Conservation (phyloP, 2,888 invertebrate species). For the Aphodius sticticus region DNA sequence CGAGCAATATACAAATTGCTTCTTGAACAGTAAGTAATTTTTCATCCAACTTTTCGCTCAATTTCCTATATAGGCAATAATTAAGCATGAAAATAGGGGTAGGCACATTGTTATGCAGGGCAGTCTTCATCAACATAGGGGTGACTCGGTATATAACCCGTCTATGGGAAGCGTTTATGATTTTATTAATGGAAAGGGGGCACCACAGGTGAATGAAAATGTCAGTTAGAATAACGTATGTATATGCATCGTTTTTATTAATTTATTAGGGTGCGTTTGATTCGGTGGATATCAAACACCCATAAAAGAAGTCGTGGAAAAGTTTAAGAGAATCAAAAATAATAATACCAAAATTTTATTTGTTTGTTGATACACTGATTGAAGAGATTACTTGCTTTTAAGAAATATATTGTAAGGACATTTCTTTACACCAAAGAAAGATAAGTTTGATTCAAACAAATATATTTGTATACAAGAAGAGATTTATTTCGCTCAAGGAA, state of each 20-base stretch:
- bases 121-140: not conserved
- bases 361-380: too few species aligned
- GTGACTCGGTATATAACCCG: not conserved
- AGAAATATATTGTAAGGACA: too few species aligned
- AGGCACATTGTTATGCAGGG: not conserved
- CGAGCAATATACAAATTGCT: not conserved
- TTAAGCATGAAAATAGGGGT: not conserved
- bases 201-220: too few species aligned
- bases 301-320: too few species aligned
- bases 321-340: too few species aligned
- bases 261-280: not conserved
- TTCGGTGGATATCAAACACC: too few species aligned
- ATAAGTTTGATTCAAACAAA: constrained; percentile 15
- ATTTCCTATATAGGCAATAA: not conserved
- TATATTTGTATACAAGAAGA: constrained; percentile 30
- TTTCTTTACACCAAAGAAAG: too few species aligned
- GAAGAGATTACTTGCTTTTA: too few species aligned
- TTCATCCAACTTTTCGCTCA: not conserved
- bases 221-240: too few species aligned
- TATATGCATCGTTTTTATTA: not conserved
- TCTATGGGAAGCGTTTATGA: not conserved
- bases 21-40: not conserved
- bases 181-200: not conserved
- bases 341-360: too few species aligned
- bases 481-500: not conserved